These are phyloP conservation scores for Pseudomyrmex dendroicus DNA, from an alignment of 1,140 invertebrate species.

Conservation along the genomic window DNA sequence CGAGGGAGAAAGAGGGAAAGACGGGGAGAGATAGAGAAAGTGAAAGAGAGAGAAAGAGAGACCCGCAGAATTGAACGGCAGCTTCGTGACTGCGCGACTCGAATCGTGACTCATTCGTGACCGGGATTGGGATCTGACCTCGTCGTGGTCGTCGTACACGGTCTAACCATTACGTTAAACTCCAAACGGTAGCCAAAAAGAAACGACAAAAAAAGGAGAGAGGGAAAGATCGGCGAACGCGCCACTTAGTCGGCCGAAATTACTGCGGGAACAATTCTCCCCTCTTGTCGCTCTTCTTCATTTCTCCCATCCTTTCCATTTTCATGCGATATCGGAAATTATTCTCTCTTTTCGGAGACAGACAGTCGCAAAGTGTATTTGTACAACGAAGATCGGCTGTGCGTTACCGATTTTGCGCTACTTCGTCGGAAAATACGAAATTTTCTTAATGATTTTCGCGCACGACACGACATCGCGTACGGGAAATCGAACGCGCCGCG, in stretches of 20 bases:
- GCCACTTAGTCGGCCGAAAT: conserved; percentile 49
- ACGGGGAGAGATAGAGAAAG: background rate
- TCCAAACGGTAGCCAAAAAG: conserved; percentile 64
- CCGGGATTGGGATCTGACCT: conserved; percentile 72
- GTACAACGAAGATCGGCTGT: conserved; percentile 45
- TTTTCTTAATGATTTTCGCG: conserved; percentile 56
- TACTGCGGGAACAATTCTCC: conserved; percentile 21
- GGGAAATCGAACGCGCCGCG: conserved; percentile 10
- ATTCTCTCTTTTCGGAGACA: conserved; percentile 19
- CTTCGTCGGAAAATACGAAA: conserved; percentile 17
- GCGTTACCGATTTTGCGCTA: conserved; percentile 32
- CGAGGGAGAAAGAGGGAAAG: background rate
- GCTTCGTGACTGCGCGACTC: conserved; percentile 67
- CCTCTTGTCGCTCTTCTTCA: conserved; percentile 1
- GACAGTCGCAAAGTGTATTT: conserved; percentile 43
- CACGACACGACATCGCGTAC: conserved; percentile 36
- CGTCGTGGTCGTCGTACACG: conserved; percentile 63
- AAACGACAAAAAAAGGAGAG: conserved; percentile 29
- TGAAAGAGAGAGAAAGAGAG: conserved; percentile 12
- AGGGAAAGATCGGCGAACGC: conserved; percentile 16
- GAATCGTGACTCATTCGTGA: conserved; percentile 72
- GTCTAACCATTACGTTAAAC: conserved; percentile 70
- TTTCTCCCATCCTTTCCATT: background rate
- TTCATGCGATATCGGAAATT: conserved; percentile 49
- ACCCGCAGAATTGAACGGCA: conserved; percentile 37